Evolutionary conservation across 2,888 invertebrate species (phyloP), one percentile per base, ranked within the genome.

Genomic region (Chironomus riparius): DNA sequence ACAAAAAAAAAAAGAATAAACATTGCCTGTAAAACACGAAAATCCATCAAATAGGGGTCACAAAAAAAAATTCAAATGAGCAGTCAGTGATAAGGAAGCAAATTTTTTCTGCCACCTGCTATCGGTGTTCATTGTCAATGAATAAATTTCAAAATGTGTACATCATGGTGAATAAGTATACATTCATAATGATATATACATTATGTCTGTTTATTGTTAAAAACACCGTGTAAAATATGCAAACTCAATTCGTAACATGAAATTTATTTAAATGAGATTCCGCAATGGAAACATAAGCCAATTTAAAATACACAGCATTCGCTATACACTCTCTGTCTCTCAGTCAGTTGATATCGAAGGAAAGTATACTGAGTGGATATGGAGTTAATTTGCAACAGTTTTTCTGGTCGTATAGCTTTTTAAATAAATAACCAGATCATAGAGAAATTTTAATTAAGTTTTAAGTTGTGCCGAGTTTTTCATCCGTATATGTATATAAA

Each of bases 211-310:
- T 62, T 62, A 65, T 73, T 73, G 73, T 56, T 73, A 18, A 73
- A 73, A 73, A 71, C 21, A 56, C 47, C 68, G 68, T 68, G 74
- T 73, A 74, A 74, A 74, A 74, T 74, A 74, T 74, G 68, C 74
- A 74, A 74, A 74, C 68, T 47, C 48, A 48, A 68, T 74, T 74
- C 62, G 38, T 56, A 73, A 62, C 38, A 47, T 65, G 47, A 68
- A 74, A 74, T 74, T 74, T 74, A 68, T 68, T 74, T 62, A 74
- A 74, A 74, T 68, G 68, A 62, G 47, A 74, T 68, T 74, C 68
- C 28, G 61, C 72, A 61, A 73, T 61, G 72, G 74, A 65, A 74
- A 74, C 68, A 38, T 38, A 74, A 68, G 47, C 48, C 65, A 74
- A 74, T 73, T 73, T 73, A 62, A 28, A 68, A 18, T 56, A 18